Evolutionary conservation across 2,888 invertebrate genomes (phyloP).

Genomic region (Meganola albula): DNA sequence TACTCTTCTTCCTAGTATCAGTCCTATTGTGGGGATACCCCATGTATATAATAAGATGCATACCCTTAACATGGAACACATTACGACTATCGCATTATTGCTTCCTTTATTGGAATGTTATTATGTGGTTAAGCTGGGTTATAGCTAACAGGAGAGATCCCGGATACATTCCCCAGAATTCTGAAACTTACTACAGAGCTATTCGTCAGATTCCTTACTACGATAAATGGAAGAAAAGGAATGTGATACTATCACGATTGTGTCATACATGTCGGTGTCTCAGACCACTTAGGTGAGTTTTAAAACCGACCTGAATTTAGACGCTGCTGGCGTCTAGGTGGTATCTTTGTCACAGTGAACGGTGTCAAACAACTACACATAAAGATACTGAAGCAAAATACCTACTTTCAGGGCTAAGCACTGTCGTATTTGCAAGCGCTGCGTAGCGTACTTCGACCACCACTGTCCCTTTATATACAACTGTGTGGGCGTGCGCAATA

Average conservation of each 20-base stretch:
- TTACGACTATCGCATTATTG: slow-evolving; percentile 91
- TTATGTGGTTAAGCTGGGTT: slow-evolving; percentile 96
- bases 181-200: slow-evolving; percentile 92
- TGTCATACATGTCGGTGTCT: slow-evolving; percentile 95
- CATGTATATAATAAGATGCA: slow-evolving; percentile 93
- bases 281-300: slow-evolving; percentile 81
- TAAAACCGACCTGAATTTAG: neutral
- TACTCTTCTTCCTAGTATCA: slow-evolving; percentile 90
- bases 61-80: slow-evolving; percentile 94
- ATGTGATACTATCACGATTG: slow-evolving; percentile 86
- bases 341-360: too few relatives aligned
- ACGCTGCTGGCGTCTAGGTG: too few relatives aligned
- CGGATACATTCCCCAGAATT: slow-evolving; percentile 92
- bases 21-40: slow-evolving; percentile 95
- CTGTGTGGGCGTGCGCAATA: slow-evolving; percentile 93
- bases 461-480: slow-evolving; percentile 98
- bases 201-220: slow-evolving; percentile 95
- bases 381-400: too few relatives aligned
- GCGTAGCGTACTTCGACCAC: slow-evolving; percentile 94
- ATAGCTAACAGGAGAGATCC: slow-evolving; percentile 93
- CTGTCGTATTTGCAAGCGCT: slow-evolving; percentile 93
- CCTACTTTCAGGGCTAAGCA: slow-evolving; percentile 84
- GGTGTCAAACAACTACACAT: too few relatives aligned
- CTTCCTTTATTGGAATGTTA: slow-evolving; percentile 92
- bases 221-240: slow-evolving; percentile 94